Evolutionary conservation across 2,113 vertebrate genomes (phyloP), one percentile per base, ranked within the genome.

Genomic region (Lamprotornis superbus): DNA sequence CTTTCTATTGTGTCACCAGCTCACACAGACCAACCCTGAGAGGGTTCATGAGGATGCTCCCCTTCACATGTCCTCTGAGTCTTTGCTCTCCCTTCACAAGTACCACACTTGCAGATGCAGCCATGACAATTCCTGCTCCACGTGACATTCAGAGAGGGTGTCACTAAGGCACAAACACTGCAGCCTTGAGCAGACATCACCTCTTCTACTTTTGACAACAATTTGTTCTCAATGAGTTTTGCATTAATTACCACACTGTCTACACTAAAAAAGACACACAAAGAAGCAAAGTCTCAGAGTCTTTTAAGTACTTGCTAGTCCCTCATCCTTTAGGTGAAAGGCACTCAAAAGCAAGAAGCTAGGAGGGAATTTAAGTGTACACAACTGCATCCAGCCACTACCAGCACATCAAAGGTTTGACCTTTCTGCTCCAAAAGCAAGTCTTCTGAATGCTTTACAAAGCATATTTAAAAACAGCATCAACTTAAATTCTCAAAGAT

Each of bases 321-420:
- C 15, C 33, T 31, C 24, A 7, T 22, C 10, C 40, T 61, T 79
- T 67, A 61, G 18, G 7, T 83, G 23, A 80, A 83, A 46, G 27
- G 10, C 23, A 61, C 1, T 5, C 33, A 65, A 64, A 83, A 67
- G 40, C 24, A 76, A 91, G 61, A 56, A 59, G 37, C 18, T 40
- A 14, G 11, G n/a, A 77, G 23, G 9, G 31, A 93, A 78, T 35
- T 5, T n/a, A 3, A 2, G 4, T 0, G 0, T n/a, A 59, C 2
- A 2, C 27, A 90, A 73, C 42, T 74, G 27, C 63, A 77, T 56
- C 42, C 59, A 92, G 9, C 13, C 44, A 59, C 16, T 19, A 87
- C 3, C 12, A 37, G 12, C 11, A 83, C 16, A 74, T 39, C n/a
- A 70, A 80, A 90, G 35, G 8, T 55, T 65, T 83, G 50, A 68